These are phyloP conservation scores for Orthonevra nobilis DNA, from an alignment of 2,888 invertebrate genomes.

Conservation along the genomic window DNA sequence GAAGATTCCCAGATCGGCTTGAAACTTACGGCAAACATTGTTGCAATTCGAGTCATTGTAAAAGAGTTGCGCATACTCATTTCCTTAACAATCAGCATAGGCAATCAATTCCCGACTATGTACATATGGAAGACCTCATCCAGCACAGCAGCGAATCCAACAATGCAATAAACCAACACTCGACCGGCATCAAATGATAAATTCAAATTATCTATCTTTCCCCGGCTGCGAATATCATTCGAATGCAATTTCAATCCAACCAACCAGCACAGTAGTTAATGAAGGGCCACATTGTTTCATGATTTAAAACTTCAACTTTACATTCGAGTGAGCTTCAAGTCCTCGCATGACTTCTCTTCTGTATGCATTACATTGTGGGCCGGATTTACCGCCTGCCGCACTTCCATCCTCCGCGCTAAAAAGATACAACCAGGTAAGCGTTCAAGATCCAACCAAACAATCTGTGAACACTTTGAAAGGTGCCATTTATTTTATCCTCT, in stretches of 20 bases:
- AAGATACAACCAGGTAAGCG: conserved; percentile 57
- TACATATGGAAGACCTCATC: conserved; percentile 30
- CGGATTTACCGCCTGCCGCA: not conserved
- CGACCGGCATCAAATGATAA: conserved; percentile 47
- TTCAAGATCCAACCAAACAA: conserved; percentile 66
- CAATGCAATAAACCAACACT: conserved; percentile 46
- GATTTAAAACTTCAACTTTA: conserved; percentile 67
- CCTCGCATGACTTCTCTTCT: conserved; percentile 31
- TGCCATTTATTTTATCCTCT: conserved; percentile 70
- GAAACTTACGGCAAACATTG: no score
- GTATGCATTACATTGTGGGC: conserved; percentile 22
- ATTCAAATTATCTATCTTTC: conserved; percentile 56
- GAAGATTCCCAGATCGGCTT: no score
- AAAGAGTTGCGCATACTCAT: conserved; percentile 24
- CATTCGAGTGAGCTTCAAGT: conserved; percentile 20
- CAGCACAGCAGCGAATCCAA: not conserved
- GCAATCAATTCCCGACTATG: conserved; percentile 38
- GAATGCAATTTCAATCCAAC: conserved; percentile 59
- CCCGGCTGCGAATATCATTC: conserved; percentile 44
- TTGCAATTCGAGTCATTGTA: conserved; percentile 32
- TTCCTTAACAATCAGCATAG: conserved; percentile 47
- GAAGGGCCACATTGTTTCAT: conserved; percentile 70
- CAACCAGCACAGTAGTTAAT: conserved; percentile 69
- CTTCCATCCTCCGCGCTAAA: conserved; percentile 20
- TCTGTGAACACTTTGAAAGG: conserved; percentile 71